Evolutionary conservation across 2,888 invertebrate genomes (phyloP).

Genomic region (Conistra vaccinii): DNA sequence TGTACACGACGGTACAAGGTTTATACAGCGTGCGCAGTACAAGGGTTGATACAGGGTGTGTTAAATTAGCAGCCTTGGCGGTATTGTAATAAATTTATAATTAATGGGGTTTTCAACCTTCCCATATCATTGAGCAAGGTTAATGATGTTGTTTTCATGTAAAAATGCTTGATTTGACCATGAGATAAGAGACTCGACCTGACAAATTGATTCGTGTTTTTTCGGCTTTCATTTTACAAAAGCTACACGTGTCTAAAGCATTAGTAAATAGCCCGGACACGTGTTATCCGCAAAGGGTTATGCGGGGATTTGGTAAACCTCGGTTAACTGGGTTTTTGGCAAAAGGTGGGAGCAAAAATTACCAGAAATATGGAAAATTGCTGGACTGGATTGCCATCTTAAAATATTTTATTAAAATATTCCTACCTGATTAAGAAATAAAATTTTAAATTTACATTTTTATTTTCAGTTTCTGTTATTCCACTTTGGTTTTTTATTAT

Average conservation of each 20-base stretch:
- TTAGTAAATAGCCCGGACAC: slow-evolving; percentile 2
- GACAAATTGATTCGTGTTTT: slow-evolving; percentile 16
- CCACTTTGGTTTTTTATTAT: neutral
- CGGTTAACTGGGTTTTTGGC: neutral
- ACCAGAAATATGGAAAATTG: too few species aligned
- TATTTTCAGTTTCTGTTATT: neutral
- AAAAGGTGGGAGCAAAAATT: neutral
- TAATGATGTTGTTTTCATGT: slow-evolving; percentile 36
- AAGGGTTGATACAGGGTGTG: slow-evolving; percentile 54
- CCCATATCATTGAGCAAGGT: slow-evolving; percentile 29
- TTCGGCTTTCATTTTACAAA: neutral
- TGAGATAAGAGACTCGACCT: slow-evolving; percentile 8
- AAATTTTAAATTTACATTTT: neutral
- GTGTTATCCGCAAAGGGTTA: slow-evolving; percentile 9
- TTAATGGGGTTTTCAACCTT: slow-evolving; percentile 35
- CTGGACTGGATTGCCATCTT: neutral
- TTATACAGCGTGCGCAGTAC: slow-evolving; percentile 52
- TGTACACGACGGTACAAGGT: slow-evolving; percentile 38
- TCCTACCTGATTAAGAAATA: too few species aligned
- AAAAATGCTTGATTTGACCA: slow-evolving; percentile 18
- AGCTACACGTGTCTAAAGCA: neutral
- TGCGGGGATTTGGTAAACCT: neutral
- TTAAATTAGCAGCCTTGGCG: slow-evolving; percentile 35
- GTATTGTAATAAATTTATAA: slow-evolving; percentile 51
- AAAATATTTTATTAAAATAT: neutral